Evolutionary conservation across 2,888 invertebrate species (phyloP).

Genomic region (Chironomus riparius): DNA sequence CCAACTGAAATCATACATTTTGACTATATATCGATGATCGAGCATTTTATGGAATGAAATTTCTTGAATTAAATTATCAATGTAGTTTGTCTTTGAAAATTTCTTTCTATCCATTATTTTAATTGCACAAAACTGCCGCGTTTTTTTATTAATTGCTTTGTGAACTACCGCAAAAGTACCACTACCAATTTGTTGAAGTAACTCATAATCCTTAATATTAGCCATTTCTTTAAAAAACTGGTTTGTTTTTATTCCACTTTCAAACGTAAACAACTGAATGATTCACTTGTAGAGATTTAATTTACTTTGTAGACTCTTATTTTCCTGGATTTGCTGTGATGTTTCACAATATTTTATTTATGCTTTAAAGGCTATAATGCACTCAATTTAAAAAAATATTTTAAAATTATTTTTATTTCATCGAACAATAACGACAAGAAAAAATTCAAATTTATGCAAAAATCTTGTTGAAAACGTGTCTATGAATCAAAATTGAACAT

Average conservation of each 20-base stretch:
- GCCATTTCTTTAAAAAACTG: constrained; percentile 32
- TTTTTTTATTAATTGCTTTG: constrained; percentile 58
- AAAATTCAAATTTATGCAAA: too few relatives aligned
- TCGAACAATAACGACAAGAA: too few relatives aligned
- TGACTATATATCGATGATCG: constrained; percentile 71
- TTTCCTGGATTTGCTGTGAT: too few relatives aligned
- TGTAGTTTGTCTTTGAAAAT: neutral
- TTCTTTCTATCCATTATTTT: constrained; percentile 58
- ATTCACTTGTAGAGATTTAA: neutral
- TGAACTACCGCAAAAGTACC: constrained; percentile 81
- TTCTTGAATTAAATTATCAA: constrained; percentile 71
- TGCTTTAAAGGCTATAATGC: too few relatives aligned
- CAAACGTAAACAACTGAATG: neutral
- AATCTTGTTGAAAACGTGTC: too few relatives aligned
- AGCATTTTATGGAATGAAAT: constrained; percentile 69
- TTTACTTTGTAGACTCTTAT: neutral
- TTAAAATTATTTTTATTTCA: too few relatives aligned
- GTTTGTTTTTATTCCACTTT: neutral
- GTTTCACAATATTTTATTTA: too few relatives aligned
- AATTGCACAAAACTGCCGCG: constrained; percentile 62
- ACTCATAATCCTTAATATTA: constrained; percentile 56
- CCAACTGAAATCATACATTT: constrained; percentile 73
- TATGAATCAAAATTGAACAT: too few relatives aligned
- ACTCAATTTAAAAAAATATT: too few relatives aligned
- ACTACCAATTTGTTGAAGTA: constrained; percentile 65